Conservation (phyloP, 2,113 vertebrate genomes). For the Electrona antarctica region DNA sequence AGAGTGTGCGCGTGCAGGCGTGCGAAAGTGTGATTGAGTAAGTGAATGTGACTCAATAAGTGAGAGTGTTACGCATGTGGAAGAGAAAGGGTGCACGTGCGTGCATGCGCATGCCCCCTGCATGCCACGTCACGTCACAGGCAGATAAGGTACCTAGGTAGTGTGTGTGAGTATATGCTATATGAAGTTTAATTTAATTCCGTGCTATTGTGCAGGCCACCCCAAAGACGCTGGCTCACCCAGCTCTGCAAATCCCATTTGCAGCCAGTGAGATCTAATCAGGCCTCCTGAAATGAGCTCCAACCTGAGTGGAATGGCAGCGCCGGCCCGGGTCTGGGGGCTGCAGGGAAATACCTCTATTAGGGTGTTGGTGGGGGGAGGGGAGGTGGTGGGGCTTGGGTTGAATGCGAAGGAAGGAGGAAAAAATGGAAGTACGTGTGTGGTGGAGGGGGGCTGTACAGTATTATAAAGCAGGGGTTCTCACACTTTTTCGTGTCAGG, state of each 20-base stretch:
- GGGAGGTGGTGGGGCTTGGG: not conserved
- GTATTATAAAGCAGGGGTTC: too few relatives aligned
- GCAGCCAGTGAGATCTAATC: conserved; percentile 76
- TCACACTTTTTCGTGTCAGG: too few relatives aligned
- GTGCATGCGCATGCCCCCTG: too few relatives aligned
- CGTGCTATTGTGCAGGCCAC: conserved; percentile 45
- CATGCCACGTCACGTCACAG: too few relatives aligned
- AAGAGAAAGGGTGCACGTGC: too few relatives aligned
- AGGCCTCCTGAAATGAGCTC: conserved; percentile 75
- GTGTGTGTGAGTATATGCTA: conserved; percentile 35
- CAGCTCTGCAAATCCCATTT: conserved; percentile 67
- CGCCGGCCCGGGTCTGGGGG: conserved; percentile 35
- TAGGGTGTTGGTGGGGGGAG: not conserved
- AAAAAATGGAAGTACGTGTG: not conserved
- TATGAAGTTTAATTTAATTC: conserved; percentile 73
- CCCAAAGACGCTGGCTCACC: conserved; percentile 61
- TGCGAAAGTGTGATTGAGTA: too few relatives aligned
- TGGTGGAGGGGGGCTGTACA: too few relatives aligned
- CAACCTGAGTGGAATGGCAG: conserved; percentile 69
- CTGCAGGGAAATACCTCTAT: conserved; percentile 40
- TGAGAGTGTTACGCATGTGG: too few relatives aligned
- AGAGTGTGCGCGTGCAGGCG: too few relatives aligned
- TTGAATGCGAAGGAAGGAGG: not conserved
- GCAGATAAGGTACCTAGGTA: conserved; percentile 9
- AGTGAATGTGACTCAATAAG: too few relatives aligned